Evolutionary conservation across 2,888 invertebrate genomes (phyloP).

Genomic region (Plagodis pulveraria): DNA sequence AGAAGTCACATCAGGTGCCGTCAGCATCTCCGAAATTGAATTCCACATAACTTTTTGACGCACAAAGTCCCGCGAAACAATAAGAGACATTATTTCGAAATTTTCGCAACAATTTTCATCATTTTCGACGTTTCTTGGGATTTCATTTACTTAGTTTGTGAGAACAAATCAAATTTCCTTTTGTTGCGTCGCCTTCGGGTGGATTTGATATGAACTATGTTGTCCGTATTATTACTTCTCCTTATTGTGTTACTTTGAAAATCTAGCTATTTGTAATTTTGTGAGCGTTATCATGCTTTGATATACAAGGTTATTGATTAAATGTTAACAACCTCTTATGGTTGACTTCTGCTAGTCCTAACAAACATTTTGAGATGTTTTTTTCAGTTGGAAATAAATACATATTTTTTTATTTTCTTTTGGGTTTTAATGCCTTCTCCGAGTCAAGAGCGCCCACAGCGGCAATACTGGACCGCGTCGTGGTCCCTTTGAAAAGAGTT

Average conservation of each 20-base stretch:
- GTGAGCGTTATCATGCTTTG: background rate
- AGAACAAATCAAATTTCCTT: conserved; percentile 62
- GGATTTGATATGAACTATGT: conserved; percentile 49
- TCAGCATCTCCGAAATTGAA: conserved; percentile 39
- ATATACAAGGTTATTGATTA: no score
- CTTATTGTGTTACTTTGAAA: conserved; percentile 2
- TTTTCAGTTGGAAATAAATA: no score
- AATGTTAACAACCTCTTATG: no score
- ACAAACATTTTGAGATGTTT: no score
- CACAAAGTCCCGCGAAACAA: conserved; percentile 45
- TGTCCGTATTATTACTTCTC: conserved; percentile 24
- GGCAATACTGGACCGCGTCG: no score
- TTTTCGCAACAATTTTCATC: conserved; percentile 52
- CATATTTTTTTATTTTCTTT: no score
- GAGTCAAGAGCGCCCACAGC: no score
- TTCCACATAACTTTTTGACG: conserved; percentile 47
- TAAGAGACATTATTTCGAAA: conserved; percentile 50
- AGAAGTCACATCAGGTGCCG: conserved; percentile 29
- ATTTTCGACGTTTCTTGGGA: conserved; percentile 49
- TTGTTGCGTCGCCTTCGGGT: conserved; percentile 42
- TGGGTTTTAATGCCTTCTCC: no score
- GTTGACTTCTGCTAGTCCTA: no score
- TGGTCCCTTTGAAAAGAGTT: no score
- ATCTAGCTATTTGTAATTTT: background rate
- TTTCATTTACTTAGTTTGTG: conserved; percentile 49